phyloP scores from a whole-genome alignment of 2,113 vertebrate species.

The human (Homo sapiens) region DNA sequence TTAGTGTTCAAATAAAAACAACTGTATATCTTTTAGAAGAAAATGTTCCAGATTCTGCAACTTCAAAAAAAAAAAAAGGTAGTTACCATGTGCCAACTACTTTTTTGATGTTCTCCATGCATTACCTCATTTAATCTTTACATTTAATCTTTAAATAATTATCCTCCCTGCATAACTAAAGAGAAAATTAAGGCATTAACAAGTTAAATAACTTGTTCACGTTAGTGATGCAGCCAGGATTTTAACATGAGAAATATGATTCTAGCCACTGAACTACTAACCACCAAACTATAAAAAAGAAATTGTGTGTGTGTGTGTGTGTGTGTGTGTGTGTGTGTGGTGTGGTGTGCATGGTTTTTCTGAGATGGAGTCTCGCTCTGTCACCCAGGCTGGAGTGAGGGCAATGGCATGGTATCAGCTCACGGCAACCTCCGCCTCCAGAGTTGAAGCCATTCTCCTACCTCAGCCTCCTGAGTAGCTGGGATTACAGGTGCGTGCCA shows the following conservation, averaged over 20 bases:
- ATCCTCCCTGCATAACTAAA: background rate
- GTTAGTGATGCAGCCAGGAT: background rate
- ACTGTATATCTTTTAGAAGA: background rate
- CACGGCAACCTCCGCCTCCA: too few species aligned
- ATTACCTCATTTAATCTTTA: background rate
- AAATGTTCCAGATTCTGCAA: background rate
- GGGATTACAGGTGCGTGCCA: too few species aligned
- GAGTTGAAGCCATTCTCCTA: too few species aligned
- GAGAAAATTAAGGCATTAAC: background rate
- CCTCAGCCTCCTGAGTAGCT: too few species aligned
- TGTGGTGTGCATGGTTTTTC: too few species aligned
- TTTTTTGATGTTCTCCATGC: background rate
- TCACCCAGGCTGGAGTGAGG: too few species aligned
- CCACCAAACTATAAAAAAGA: background rate
- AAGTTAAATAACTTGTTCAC: background rate
- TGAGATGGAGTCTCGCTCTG: too few species aligned
- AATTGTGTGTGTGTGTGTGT: background rate
- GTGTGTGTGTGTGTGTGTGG: too few species aligned
- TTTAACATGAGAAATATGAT: background rate
- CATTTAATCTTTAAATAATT: background rate
- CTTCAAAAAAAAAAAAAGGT: background rate
- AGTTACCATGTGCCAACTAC: background rate
- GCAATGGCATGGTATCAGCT: fast-evolving
- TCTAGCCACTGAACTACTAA: background rate
- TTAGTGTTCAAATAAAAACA: background rate